Conservation (phyloP, 2,113 vertebrate species). For the Oenanthe melanoleuca region DNA sequence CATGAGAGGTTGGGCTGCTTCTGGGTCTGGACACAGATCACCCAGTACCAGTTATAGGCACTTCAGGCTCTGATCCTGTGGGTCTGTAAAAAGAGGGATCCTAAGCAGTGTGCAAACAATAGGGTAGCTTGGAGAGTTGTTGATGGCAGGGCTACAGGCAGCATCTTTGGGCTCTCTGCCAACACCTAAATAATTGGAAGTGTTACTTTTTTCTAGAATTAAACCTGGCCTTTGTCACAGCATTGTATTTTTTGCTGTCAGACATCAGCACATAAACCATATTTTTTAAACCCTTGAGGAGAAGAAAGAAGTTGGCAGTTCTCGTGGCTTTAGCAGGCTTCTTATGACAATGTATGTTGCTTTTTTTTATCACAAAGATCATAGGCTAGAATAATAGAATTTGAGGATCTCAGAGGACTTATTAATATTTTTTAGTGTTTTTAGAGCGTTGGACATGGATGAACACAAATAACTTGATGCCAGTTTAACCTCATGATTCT, state of each 20-base stretch:
- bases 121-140: background rate
- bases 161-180: background rate
- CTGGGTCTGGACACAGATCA: background rate
- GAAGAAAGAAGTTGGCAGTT: background rate
- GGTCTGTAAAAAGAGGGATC: background rate
- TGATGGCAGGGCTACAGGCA: background rate
- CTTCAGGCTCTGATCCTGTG: background rate
- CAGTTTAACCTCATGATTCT: conserved; percentile 42
- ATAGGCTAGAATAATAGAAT: background rate
- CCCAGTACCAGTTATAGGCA: background rate
- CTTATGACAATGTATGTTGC: background rate
- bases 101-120: background rate
- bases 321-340: background rate
- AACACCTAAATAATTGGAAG: background rate
- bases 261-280: background rate
- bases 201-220: background rate
- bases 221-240: conserved; percentile 18
- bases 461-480: background rate
- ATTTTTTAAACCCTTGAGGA: background rate
- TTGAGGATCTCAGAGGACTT: background rate
- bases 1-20: background rate
- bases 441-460: background rate
- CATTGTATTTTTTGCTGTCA: background rate
- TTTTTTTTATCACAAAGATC: background rate
- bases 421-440: conserved; percentile 34